Percentiles rank a stretch among this genome's conserved stretches.
phyloP scores from a whole-genome alignment of 2,888 invertebrate genomes.

The Lysandra coridon region DNA sequence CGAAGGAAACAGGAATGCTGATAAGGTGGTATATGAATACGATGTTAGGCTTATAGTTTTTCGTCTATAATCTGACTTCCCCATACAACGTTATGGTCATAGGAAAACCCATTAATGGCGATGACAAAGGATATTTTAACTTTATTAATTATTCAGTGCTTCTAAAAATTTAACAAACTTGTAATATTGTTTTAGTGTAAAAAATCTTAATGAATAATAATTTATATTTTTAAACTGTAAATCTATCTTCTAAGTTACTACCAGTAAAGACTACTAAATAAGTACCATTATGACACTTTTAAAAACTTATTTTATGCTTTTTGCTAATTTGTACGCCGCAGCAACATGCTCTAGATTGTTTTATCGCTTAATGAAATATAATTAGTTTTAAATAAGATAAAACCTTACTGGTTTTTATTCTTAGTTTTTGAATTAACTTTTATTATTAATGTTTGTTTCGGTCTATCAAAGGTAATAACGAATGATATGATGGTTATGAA shows the following conservation, averaged over 20 bases:
- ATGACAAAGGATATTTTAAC: not conserved
- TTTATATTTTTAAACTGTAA: not conserved
- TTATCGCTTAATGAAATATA: too few relatives aligned
- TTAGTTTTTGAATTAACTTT: not conserved
- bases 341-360: too few relatives aligned
- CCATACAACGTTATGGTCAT: constrained; percentile 27
- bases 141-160: not conserved
- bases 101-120: not conserved
- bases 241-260: not conserved
- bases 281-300: not conserved
- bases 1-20: constrained; percentile 48
- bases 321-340: not conserved
- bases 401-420: not conserved
- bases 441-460: not conserved
- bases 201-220: not conserved
- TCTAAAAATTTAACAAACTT: not conserved
- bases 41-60: constrained; percentile 42
- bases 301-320: not conserved
- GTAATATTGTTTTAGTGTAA: not conserved
- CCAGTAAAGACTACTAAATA: too few relatives aligned
- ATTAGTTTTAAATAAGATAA: not conserved
- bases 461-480: not conserved
- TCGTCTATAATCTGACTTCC: constrained; percentile 45
- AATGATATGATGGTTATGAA: not conserved
- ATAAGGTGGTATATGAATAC: constrained; percentile 43